Evolutionary conservation across 2,113 vertebrate genomes (phyloP).

Genomic region (Axis porcinus): DNA sequence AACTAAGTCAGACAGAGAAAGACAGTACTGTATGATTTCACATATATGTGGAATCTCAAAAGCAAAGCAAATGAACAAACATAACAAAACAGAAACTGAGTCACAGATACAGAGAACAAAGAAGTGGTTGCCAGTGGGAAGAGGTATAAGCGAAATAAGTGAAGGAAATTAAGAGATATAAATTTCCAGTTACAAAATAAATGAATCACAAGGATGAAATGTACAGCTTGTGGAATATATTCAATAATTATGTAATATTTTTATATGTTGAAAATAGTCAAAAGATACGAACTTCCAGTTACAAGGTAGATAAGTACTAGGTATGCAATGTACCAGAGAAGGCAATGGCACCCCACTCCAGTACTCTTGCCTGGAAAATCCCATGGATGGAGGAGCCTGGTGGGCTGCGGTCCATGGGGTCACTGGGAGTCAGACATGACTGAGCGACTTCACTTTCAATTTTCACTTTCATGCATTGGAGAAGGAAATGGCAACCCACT

Average conservation of each 20-base stretch:
- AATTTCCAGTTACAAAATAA: neutral
- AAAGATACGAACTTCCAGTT: neutral
- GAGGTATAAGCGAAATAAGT: neutral
- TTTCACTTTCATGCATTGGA: too few species aligned
- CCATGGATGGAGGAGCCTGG: too few species aligned
- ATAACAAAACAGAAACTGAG: neutral
- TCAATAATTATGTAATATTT: neutral
- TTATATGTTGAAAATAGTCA: neutral
- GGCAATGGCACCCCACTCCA: too few species aligned
- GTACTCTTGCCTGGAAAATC: too few species aligned
- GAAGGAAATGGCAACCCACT: too few species aligned
- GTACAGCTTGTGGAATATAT: neutral
- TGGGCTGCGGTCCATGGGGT: too few species aligned
- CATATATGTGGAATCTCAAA: neutral
- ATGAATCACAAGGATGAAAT: neutral
- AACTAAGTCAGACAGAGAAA: neutral
- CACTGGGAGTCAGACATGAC: too few species aligned
- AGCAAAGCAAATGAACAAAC: neutral
- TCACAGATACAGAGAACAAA: neutral
- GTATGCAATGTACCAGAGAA: fast-evolving
- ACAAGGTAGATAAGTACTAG: neutral
- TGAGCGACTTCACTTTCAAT: too few species aligned
- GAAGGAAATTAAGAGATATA: neutral
- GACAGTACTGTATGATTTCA: neutral
- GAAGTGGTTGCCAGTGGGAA: neutral